These are phyloP conservation scores for Spodoptera litura DNA, from an alignment of 1,140 invertebrate genomes.

Conservation along the genomic window DNA sequence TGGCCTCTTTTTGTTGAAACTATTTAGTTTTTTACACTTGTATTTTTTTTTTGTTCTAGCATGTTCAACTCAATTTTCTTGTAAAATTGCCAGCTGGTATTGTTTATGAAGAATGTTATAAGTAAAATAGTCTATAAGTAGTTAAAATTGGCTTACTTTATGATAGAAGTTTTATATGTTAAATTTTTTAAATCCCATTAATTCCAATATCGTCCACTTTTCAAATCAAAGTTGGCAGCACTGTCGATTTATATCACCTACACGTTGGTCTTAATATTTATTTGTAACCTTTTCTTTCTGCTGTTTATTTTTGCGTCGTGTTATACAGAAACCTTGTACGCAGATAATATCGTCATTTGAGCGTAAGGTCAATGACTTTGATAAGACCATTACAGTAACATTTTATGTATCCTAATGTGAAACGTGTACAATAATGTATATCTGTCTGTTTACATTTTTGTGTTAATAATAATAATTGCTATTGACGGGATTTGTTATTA, in stretches of 20 bases:
- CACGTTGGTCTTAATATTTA: background rate
- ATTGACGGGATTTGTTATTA: no score
- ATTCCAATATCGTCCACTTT: background rate
- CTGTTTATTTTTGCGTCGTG: constrained; percentile 4
- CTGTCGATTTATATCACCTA: background rate
- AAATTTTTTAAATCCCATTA: background rate
- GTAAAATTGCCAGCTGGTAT: background rate
- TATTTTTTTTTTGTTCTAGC: constrained; percentile 13
- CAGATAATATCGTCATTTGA: constrained; percentile 11
- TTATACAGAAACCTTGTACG: background rate
- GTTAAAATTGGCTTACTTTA: no score
- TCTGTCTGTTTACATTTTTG: background rate
- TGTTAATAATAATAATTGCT: no score
- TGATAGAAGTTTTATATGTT: no score
- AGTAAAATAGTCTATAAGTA: no score
- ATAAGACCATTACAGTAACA: constrained; percentile 35
- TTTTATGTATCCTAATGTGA: constrained; percentile 26
- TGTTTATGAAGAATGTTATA: background rate
- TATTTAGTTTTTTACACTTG: constrained; percentile 4
- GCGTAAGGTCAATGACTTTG: constrained; percentile 34
- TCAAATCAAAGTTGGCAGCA: background rate
- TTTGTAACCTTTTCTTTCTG: constrained; percentile 1
- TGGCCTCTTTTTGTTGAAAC: constrained; percentile 19
- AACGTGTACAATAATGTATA: background rate
- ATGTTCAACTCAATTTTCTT: background rate